Evolutionary conservation across 2,888 invertebrate species (phyloP), one percentile per base, ranked within the genome.

Genomic region (Pollenia amentaria): DNA sequence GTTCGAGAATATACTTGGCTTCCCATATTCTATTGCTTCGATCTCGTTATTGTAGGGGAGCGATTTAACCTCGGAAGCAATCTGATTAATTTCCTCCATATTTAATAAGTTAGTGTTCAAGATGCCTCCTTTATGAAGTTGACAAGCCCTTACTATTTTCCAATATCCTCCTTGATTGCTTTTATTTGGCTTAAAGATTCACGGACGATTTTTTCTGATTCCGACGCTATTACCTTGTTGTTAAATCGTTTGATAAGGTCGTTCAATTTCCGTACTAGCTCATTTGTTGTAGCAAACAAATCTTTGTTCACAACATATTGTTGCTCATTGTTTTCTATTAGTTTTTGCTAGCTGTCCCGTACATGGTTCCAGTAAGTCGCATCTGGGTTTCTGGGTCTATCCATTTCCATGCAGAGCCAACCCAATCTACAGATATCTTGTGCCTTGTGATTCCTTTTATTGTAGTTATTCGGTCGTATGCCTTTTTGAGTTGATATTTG

Each of bases 1-100:
- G 38, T 73, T 73, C 21, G 46, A 60, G 8, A 73, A 62, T 46
- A 60, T 60, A 60, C 60, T 60, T 0, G 73, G 73, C 42, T 46
- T 46, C 2, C 38, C 44, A 12, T 57, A 46, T 60, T 73, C 46
- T 14, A 73, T 29, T 6, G 57, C 73, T 18, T 72, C 57, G 1
- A 72, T 16, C 40, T 48, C 73, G 16, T 73, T 73, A 38, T 11
- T 44, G 11, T 44, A 73, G 14, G 72, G 72, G 1, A 73, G 18
- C 14, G 57, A 29, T n/a, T 73, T 21, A 2, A 73, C n/a, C 9
- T 73, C 38, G 6, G 69, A 69, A 6, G 60, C 29, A 14, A 60
- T 60, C 8, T 11, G 44, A 2, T 73, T 21, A 44, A 57, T 57
- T 72, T 57, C 21, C 21, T 55, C 57, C 60, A 62, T 48, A 18